Evolutionary conservation across 1,140 invertebrate species (phyloP), one percentile per base, ranked within the genome.

Genomic region (Mya arenaria): DNA sequence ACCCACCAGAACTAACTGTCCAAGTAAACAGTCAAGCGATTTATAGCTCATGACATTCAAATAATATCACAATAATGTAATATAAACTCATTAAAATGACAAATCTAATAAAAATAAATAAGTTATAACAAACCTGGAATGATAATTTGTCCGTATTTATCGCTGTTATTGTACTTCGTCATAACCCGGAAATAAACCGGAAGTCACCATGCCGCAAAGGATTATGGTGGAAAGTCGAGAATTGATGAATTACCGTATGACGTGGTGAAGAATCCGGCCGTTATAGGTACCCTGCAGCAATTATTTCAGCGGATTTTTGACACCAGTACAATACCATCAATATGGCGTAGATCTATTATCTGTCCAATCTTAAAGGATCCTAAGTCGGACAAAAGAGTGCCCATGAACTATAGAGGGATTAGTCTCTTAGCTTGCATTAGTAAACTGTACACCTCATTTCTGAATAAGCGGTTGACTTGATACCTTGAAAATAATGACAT

Each of bases 381-480:
- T 37, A 39, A 41, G 5, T 56, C 60, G 5, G 44, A 78, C 34
- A 34, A 10, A 39, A n/a, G 44, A n/a, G 15, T 69, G 15, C 66
- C 48, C 39, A 58, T 68, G 37, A 80, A 80, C 41, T 80, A 71
- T 39, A 58, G 66, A 30, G 65, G 78, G 8, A 63, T 69, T 3
- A 58, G 63, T 60, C 30, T 80, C 10, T 48, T 80, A 13, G 62
- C 78, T 17, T 68, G 63, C 37, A 41, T 68, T 2, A 80, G 66
- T 39, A 80, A 80, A 71, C 28, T 80, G 10, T 80, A 71, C 32
- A 69, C 52, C 28, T 41, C 52, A 0, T 60, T 80, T 19, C 39
- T 80, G 17, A 71, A 71, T 34, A 71, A 58, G 17, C 30, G 65
- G 36, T 32, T 80, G 13, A 71, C 13, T 3, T 4, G 1, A 4